Evolutionary conservation across 2,888 invertebrate species (phyloP), one percentile per base, ranked within the genome.

Genomic region (Xanthia icteritia): DNA sequence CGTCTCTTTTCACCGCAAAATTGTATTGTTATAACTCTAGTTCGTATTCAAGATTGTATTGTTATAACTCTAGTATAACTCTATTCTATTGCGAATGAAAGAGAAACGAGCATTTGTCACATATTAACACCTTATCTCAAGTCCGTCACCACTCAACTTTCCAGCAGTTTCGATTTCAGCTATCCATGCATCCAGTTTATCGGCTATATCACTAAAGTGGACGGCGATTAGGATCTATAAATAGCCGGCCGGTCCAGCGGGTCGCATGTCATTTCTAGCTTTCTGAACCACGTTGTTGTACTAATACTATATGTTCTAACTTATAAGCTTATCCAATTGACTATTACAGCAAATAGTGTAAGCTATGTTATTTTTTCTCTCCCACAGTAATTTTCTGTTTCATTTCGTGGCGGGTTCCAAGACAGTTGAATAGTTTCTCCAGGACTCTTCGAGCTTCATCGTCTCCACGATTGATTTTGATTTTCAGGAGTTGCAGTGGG

Each of bases 171-270:
- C 64, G 39, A 76, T 80, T 77, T 83, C 75, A 80, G 73, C 73
- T 61, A n/a, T 80, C 61, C 64, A 58, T 23, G 58, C 65, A 61
- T 76, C 60, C 71, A 72, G 77, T 86, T 80, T 86, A 80, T 86
- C 75, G 72, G 69, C 27, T 70, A 54, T 80, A 85, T 74, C 73
- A 74, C 68, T 86, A 72, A 76, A 77, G 64, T 76, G 76, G 71
- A 64, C 64, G 67, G 45, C 69, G 76, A 67, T 76, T 70, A 76
- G 79, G 70, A 76, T 71, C 73, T 84, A 83, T 83, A 86, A 84
- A 84, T 75, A 86, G 77, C 69, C 48, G 31, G 71, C 84, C 27
- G 73, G 79, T 79, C 73, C 68, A 60, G 56, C 72, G 61, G 51
- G 67, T 45, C 45, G 73, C 67, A 65, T 51, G 56, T 63, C 51